Evolutionary conservation across 1,140 invertebrate species (phyloP), one percentile per base, ranked within the genome.

Genomic region (Eumeta japonica): DNA sequence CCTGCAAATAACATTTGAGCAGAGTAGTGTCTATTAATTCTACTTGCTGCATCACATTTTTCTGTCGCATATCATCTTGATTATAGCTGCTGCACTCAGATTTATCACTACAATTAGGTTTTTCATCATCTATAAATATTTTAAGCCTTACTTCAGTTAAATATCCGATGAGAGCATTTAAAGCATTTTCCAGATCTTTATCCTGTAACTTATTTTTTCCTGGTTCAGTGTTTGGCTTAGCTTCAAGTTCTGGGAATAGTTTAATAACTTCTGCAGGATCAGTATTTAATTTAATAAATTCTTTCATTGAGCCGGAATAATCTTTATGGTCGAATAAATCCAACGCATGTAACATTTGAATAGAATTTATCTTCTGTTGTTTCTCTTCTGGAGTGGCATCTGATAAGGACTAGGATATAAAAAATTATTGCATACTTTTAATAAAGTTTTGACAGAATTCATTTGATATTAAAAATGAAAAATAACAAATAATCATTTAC

Each of bases 1-100:
- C 89, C 81, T 92, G 86, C 33, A 98, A 79, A 76, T 97, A 98
- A 68, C 94, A 97, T 65, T 98, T 98, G 0, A 98, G 75, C 29
- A 98, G 68, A 1, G 94, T 97, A 2, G 94, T 98, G 62, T 98
- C 96, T 45, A 98, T 95, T 28, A 97, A 92, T 72, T 95, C 92
- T 13, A 94, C 64, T 18, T 96, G 77, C 46, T 94, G 82, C 35
- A 61, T 35, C 4, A 58, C 54, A 44, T 78, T 79, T 35, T 74
- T 77, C 5, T 76, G 75, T 39, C 62, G 64, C 10, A 24, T 29
- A 31, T 55, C 59, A n/a, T 24, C 20, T 24, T n/a, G 20, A 24
- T 7, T 24, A n/a, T 24, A 24, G 20, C 20, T 24, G 32, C 45
- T 53, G 2, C 40, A 37, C 14, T 37, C 37, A 10, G 72, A 71